Percentiles rank a stretch among this genome's conserved stretches.
Conservation (phyloP, 2,888 invertebrate species). For the Cylindroiulus punctatus region DNA sequence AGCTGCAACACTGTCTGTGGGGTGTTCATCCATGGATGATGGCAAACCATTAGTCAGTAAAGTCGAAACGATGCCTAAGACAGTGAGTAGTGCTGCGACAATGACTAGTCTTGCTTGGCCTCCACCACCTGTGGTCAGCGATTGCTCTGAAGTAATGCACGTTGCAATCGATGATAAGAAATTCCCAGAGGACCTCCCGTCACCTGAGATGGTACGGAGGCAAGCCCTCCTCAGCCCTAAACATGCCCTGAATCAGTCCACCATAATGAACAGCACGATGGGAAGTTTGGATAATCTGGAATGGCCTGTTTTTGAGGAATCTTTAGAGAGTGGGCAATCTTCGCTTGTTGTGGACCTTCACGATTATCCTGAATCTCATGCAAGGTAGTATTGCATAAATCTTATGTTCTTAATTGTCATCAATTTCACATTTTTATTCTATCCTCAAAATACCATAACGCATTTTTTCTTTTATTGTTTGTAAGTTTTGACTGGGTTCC, state of each 20-base stretch:
- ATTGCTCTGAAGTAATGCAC: neutral
- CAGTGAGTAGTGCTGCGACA: constrained; percentile 16
- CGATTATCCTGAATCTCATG: constrained; percentile 39
- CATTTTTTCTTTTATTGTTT: too few species aligned
- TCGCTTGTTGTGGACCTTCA: constrained; percentile 46
- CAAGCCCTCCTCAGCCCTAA: neutral
- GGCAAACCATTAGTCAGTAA: neutral
- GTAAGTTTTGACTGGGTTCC: too few species aligned
- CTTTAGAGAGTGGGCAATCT: neutral
- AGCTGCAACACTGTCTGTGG: neutral
- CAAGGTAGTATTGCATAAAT: neutral
- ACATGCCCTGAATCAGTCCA: neutral
- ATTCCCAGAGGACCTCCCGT: neutral
- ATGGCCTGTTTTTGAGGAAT: constrained; percentile 3
- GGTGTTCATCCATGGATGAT: neutral
- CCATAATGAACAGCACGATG: neutral
- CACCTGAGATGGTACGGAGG: constrained; percentile 17
- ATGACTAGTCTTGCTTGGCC: constrained; percentile 55
- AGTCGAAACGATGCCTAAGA: neutral
- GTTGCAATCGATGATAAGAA: neutral
- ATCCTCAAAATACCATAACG: too few species aligned
- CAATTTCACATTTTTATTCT: too few species aligned
- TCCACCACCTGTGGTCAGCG: neutral
- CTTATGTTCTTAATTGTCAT: too few species aligned
- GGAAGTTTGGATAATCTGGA: constrained; percentile 36